Percentiles rank a stretch among this genome's conserved stretches.
Conservation (phyloP, 2,113 vertebrate species). For the Cavia porcellus region DNA sequence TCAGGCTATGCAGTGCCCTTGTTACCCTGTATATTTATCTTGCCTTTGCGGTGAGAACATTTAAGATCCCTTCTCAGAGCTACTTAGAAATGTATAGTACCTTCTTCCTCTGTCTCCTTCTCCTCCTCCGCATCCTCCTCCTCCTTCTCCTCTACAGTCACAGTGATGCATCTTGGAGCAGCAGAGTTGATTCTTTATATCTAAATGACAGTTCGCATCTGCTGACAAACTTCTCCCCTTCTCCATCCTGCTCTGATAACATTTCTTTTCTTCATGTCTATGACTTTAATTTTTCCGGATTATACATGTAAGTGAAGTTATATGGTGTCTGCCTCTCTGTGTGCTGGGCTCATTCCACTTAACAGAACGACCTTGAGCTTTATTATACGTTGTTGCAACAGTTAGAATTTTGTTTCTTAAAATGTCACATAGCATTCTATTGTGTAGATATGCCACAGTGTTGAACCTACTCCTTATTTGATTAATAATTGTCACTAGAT, state of each 20-base stretch:
- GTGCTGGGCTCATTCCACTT: neutral
- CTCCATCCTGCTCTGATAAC: neutral
- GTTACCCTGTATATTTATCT: too few species aligned
- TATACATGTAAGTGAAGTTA: neutral
- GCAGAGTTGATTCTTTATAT: neutral
- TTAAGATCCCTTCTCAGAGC: neutral
- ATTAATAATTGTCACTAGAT: too few species aligned
- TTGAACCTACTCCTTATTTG: neutral
- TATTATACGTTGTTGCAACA: neutral
- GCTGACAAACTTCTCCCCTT: too few species aligned
- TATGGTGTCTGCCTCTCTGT: neutral
- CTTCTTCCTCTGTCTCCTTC: too few species aligned
- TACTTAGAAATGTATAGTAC: neutral
- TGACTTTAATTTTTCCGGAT: neutral
- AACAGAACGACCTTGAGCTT: neutral
- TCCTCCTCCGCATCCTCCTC: too few species aligned
- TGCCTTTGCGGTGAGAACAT: neutral
- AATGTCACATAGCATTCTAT: neutral
- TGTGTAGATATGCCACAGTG: neutral
- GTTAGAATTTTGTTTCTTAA: neutral
- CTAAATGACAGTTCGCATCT: too few species aligned
- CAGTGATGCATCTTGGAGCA: neutral
- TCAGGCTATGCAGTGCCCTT: neutral
- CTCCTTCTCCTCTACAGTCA: neutral
- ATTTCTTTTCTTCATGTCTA: neutral